These are phyloP conservation scores for Drosophila sordidapex DNA, from an alignment of 2,888 invertebrate species.

Conservation along the genomic window DNA sequence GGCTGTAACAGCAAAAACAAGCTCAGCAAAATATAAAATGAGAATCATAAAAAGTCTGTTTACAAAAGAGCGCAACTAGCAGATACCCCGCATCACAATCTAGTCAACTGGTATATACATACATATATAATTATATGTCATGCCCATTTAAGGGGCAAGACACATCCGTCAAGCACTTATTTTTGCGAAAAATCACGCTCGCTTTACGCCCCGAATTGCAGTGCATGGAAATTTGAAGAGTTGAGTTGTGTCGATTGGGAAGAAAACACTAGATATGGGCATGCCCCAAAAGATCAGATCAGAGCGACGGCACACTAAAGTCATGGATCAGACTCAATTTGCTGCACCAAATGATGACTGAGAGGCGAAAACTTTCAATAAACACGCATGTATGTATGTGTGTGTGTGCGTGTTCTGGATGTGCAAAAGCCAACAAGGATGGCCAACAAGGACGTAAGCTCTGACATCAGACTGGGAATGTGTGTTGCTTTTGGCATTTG, in stretches of 20 bases:
- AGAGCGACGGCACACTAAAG: conserved; percentile 6
- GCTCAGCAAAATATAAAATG: conserved; percentile 14
- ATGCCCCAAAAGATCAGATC: conserved; percentile 41
- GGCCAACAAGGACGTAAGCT: conserved; percentile 31
- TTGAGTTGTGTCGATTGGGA: neutral
- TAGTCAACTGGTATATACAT: neutral
- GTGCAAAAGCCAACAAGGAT: conserved; percentile 15
- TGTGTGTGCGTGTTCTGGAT: conserved; percentile 6
- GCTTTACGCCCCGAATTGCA: neutral
- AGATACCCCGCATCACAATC: neutral
- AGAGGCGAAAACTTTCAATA: conserved; percentile 45
- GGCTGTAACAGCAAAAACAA: conserved; percentile 44
- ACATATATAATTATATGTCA: neutral
- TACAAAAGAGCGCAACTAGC: conserved; percentile 1
- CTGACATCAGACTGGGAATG: conserved; percentile 32
- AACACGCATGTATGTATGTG: conserved; percentile 24
- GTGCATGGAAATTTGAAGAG: neutral
- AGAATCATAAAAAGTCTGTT: neutral
- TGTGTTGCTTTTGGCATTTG: conserved; percentile 10
- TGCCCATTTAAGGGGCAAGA: neutral
- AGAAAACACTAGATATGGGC: conserved; percentile 12
- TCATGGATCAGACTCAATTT: conserved; percentile 17
- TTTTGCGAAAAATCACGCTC: neutral
- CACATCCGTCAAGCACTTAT: neutral
- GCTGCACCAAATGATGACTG: conserved; percentile 5